A percentile compares a stretch with the other conserved stretches of the same genome.
Evolutionary conservation across 2,888 invertebrate genomes (phyloP).

Genomic region (Melieria crassipennis): DNA sequence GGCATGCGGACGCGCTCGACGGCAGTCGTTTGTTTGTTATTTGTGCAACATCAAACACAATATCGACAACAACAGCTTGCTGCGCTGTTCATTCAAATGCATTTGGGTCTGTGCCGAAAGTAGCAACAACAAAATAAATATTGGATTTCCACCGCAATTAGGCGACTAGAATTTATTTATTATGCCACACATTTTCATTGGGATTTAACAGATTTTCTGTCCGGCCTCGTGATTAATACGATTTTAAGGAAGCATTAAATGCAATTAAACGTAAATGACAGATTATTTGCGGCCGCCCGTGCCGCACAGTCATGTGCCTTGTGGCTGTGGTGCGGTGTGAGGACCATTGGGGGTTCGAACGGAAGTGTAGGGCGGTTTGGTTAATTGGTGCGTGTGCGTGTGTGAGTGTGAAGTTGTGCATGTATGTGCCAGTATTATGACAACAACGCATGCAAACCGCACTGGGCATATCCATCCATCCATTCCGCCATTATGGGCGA

Average conservation of each 20-base stretch:
- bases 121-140: background rate
- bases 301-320: background rate
- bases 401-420: no score
- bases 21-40: no score
- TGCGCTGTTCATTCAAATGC: background rate
- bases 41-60: no score
- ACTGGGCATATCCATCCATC: background rate
- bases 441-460: no score
- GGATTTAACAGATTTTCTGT: no score
- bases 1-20: no score
- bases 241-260: constrained; percentile 46
- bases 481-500: constrained; percentile 8
- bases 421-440: no score
- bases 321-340: constrained; percentile 7
- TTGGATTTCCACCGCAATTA: background rate
- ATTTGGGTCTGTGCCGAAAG: no score
- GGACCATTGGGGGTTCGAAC: no score
- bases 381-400: no score
- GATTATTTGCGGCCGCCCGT: constrained; percentile 33
- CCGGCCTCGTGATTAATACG: constrained; percentile 41
- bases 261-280: constrained; percentile 46
- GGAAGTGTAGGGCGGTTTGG: no score
- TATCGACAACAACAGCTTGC: no score
- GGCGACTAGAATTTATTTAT: background rate
- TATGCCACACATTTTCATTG: background rate